Evolutionary conservation across 2,797 vertebrate species (phyloP).

Genomic region (Hydrolagus colliei): DNA sequence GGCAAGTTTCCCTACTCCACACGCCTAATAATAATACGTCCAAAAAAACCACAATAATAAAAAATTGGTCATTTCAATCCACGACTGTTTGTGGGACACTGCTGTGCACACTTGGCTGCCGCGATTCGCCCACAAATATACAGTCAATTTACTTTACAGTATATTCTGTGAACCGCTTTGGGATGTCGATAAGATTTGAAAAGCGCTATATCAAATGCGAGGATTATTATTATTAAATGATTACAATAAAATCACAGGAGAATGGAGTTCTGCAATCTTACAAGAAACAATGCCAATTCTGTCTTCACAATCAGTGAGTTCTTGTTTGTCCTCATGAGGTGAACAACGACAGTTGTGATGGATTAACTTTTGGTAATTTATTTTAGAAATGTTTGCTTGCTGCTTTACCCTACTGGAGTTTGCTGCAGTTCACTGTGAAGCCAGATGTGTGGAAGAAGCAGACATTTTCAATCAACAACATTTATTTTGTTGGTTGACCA

Average conservation of each 20-base stretch:
- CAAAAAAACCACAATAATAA: too few species aligned
- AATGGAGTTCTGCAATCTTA: background rate
- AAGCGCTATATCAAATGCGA: too few species aligned
- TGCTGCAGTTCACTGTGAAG: background rate
- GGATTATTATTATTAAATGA: background rate
- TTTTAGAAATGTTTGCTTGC: slow-evolving; percentile 26
- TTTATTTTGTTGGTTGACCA: background rate
- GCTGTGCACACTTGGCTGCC: too few species aligned
- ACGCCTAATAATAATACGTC: too few species aligned
- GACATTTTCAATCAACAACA: too few species aligned
- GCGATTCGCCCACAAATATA: too few species aligned
- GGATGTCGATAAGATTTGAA: too few species aligned
- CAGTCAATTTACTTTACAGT: too few species aligned
- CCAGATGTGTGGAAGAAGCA: background rate
- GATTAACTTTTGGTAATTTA: slow-evolving; percentile 8
- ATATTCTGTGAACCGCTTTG: too few species aligned
- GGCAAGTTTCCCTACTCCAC: too few species aligned
- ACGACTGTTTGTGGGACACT: too few species aligned
- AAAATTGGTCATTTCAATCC: too few species aligned
- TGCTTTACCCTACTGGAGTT: slow-evolving; percentile 2
- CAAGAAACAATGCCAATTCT: background rate
- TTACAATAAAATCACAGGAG: background rate
- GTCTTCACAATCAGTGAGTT: slow-evolving; percentile 25
- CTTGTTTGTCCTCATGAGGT: background rate
- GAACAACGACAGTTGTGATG: slow-evolving; percentile 13